A percentile compares a stretch with the other conserved stretches of the same genome.
Evolutionary conservation across 2,113 vertebrate genomes (phyloP).

Genomic region (Periophthalmus modestus): DNA sequence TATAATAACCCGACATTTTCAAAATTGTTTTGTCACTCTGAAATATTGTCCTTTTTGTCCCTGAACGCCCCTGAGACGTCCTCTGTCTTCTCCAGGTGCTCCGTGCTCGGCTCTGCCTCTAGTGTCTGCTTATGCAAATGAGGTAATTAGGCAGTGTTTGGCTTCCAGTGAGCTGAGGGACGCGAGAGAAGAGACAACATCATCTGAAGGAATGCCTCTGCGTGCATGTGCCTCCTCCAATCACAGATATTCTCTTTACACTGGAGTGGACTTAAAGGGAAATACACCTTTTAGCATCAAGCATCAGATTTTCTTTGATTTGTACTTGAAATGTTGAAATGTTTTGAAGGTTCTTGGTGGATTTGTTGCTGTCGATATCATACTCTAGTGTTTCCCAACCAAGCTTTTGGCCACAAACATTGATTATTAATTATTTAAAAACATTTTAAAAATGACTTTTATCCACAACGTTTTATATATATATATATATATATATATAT

Average conservation of each 20-base stretch:
- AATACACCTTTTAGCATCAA: background rate
- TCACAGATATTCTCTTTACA: constrained; percentile 28
- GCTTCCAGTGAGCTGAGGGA: constrained; percentile 43
- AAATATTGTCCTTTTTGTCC: background rate
- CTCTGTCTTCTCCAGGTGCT: constrained; percentile 29
- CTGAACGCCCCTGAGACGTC: background rate
- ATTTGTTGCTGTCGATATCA: too few relatives aligned
- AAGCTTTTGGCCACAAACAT: too few relatives aligned
- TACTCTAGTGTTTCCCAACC: too few relatives aligned
- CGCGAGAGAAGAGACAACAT: constrained; percentile 21
- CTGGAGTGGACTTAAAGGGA: background rate
- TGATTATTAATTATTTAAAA: too few relatives aligned
- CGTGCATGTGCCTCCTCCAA: background rate
- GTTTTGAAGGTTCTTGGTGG: too few relatives aligned
- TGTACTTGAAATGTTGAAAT: too few relatives aligned
- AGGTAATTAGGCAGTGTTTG: constrained; percentile 63
- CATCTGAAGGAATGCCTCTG: constrained; percentile 15
- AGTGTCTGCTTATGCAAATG: constrained; percentile 66
- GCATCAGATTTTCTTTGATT: background rate
- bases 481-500: too few relatives aligned
- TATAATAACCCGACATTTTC: background rate
- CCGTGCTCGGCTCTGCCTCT: constrained; percentile 12
- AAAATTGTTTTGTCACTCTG: background rate
- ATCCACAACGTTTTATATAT: too few relatives aligned
- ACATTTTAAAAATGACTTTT: too few relatives aligned